A percentile compares a stretch with the other conserved stretches of the same genome.
phyloP scores from a whole-genome alignment of 64 coral and sea anemone species.

The Pachyseris speciosa region DNA sequence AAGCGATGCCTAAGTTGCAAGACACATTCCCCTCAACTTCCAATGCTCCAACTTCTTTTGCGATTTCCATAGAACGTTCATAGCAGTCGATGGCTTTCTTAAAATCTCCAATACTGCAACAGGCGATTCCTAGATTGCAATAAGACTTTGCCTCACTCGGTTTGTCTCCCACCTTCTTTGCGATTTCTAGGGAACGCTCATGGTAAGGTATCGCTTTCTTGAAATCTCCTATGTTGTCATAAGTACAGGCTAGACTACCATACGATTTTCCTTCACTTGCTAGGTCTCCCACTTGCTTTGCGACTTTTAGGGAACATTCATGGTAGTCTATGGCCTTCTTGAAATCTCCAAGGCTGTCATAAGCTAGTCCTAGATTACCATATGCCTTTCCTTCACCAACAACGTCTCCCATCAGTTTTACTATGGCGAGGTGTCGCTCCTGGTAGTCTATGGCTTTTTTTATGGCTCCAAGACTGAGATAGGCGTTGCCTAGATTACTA shows the following conservation, averaged over 20 bases:
- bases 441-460: conserved; percentile 2
- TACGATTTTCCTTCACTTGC: neutral
- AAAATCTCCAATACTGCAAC: neutral
- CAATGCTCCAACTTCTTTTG: neutral
- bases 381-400: conserved; percentile 2
- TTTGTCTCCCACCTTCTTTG: neutral
- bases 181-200: neutral
- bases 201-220: conserved; percentile 1
- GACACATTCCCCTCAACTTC: neutral
- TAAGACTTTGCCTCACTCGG: neutral
- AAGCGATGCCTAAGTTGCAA: neutral
- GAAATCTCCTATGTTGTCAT: neutral
- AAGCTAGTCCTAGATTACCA: neutral
- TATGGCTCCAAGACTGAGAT: neutral
- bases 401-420: neutral
- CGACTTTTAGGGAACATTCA: neutral
- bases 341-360: neutral
- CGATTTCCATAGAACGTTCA: neutral
- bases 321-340: neutral
- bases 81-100: conserved; percentile 5
- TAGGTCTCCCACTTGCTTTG: neutral
- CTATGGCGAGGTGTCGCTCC: neutral
- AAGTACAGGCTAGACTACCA: neutral
- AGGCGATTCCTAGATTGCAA: neutral
- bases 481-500: neutral